A percentile compares a stretch with the other conserved stretches of the same genome.
Conservation (phyloP, 2,797 vertebrate species). For the Halcyon smyrnensis region DNA sequence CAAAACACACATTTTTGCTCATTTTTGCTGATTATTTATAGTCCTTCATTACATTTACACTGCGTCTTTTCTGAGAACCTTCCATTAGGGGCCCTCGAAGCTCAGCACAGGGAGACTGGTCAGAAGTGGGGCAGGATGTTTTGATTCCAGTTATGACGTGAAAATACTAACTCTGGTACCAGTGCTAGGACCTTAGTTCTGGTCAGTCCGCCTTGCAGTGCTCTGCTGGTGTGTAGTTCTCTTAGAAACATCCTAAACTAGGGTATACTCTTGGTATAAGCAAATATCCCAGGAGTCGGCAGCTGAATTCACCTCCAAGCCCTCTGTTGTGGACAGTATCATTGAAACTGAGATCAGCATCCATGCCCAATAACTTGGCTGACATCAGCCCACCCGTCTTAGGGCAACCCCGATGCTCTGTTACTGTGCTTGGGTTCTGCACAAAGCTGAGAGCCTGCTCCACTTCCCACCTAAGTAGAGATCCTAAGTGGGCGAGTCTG, state of each 20-base stretch:
- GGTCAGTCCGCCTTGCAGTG: not conserved
- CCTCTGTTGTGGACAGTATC: not conserved
- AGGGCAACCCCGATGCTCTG: not conserved
- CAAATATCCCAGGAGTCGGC: not conserved
- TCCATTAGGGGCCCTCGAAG: not conserved
- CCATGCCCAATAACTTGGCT: not conserved
- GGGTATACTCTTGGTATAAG: not conserved
- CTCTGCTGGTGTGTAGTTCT: not conserved
- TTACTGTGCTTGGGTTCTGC: not conserved
- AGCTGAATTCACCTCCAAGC: not conserved
- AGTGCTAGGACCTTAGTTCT: not conserved
- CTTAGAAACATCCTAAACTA: not conserved
- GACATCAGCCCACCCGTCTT: fast-evolving
- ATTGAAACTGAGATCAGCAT: not conserved
- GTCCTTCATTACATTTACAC: not conserved
- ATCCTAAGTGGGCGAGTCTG: fast-evolving
- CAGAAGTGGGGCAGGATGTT: not conserved
- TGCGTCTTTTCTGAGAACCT: not conserved
- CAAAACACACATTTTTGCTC: not conserved
- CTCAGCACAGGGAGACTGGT: not conserved
- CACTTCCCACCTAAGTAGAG: not conserved
- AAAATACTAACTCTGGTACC: not conserved
- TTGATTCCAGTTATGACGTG: not conserved
- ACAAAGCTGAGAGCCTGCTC: not conserved
- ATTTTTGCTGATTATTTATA: not conserved